Evolutionary conservation across 2,888 invertebrate genomes (phyloP), one percentile per base, ranked within the genome.

Genomic region (Leptogaster cylindrica): DNA sequence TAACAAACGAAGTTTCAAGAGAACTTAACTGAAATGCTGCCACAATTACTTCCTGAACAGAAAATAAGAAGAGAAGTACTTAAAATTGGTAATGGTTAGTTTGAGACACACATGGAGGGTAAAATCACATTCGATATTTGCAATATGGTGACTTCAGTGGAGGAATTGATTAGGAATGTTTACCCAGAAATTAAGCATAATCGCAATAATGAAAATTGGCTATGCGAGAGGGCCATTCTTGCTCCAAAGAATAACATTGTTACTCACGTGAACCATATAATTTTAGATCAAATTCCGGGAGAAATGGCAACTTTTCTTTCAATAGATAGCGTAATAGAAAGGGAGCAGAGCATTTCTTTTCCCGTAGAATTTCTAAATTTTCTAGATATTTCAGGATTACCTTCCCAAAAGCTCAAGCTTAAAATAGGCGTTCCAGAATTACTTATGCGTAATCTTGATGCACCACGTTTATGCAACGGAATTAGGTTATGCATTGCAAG

Each of bases 401-500:
- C 52, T 7, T 28, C 52, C 10, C 52, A 52, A 1, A 52, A 8
- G 3, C 12, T 50, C 6, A 20, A 12, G 14, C 16, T 52, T 6
- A 52, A 52, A 16, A 14, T 31, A 7, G 31, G n/a, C n/a, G n/a
- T n/a, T 31, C n/a, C 25, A 27, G n/a, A 28, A 5, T n/a, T 51
- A 7, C 12, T 51, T 10, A 27, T 51, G 27, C 51, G 27, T 28
- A 31, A 51, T 28, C 7, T 51, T 27, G 27, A 31, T 51, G 12
- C 23, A 10, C 28, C 51, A 51, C 4, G 28, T 1, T 28, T 51
- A 10, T 51, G 73, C 68, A 75, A 76, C 65, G 75, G 75, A 2
- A 76, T 73, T 10, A 68, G 73, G 20, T 55, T 66, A 16, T n/a
- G 14, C 20, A 48, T 61, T 48, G 25, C 31, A 66, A 55, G 23